Evolutionary conservation across 2,888 invertebrate species (phyloP), one percentile per base, ranked within the genome.

Genomic region (Dastarcus helophoroides): DNA sequence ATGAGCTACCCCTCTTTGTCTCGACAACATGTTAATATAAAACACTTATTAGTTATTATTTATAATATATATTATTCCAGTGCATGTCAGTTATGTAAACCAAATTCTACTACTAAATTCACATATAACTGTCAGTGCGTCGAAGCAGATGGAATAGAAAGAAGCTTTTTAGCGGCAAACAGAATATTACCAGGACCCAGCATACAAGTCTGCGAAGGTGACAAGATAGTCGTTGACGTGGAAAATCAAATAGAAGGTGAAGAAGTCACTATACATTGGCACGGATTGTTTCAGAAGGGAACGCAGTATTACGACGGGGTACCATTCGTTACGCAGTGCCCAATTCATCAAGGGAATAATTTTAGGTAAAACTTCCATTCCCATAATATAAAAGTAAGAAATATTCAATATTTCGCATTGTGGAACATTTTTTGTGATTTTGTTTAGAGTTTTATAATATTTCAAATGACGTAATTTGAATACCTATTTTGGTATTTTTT

Each of bases 251-350:
- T 88, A 72, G 79, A 80, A 48, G 82, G 82, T 37, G 79, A 82
- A 73, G 84, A 83, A 51, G 77, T 80, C 7, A 80, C 83, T 29
- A 73, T 89, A 39, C 89, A 89, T 56, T 89, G 88, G 86, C 89
- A 89, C 54, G 89, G 89, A 36, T 71, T 85, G 48, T 79, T 73
- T 68, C 84, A 84, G 53, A 68, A 73, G 47, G 80, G 78, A 34
- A 71, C 81, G 1, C 83, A 82, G 50, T 83, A 83, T 58, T 84
- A 82, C 54, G 85, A 85, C 46, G 85, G 85, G 36, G 84, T 84
- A 15, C 83, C 84, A 13, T n/a, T n/a, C n/a, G n/a, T n/a, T n/a
- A n/a, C n/a, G n/a, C n/a, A n/a, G n/a, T n/a, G n/a, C n/a, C n/a
- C 84, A 19, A 84, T 85, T 49, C 76, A 79, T 49, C 79, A 82